Evolutionary conservation across 2,797 vertebrate species (phyloP), one percentile per base, ranked within the genome.

Genomic region (Hippocampus kuda): DNA sequence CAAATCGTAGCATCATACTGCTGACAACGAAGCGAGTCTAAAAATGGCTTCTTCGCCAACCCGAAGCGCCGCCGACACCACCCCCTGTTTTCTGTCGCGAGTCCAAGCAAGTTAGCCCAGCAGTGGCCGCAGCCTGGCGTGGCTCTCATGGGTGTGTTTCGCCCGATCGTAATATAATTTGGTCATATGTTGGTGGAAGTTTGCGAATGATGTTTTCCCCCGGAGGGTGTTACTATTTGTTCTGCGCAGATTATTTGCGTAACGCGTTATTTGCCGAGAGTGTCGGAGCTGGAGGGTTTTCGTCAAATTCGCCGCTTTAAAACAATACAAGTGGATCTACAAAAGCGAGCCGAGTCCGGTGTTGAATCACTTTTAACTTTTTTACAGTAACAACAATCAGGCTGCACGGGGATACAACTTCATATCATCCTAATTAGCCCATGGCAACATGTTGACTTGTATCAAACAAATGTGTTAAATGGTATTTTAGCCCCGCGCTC

Each of bases 1-100:
- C 51, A 77, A 65, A 79, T 75, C 18, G 74, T 79, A 77, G 84
- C 80, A 84, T 79, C 81, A 76, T 80, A 78, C 75, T 78, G 74
- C 56, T 83, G 80, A 72, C 74, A 84, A 75, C 77, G 78, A 46
- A 84, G 85, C 72, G 74, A 80, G 78, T 85, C 84, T 86, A 87
- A 89, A 90, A 88, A 91, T 89, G 88, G 87, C 90, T 77, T 72
- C 86, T 88, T 82, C 71, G 74, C 82, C 80, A 81, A 75, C 18
- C 41, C n/a, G 62, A 64, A 26, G 13, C 44, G 5, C 80, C 82
- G 66, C 75, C 80, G 76, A 79, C 71, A 75, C 88, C 87, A 83
- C 86, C 85, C 85, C 83, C 79, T 75, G 75, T 61, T 71, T 79
- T 78, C 56, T 57, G 69, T 27, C 70, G 71, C 80, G 76, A 85